Evolutionary conservation across 2,888 invertebrate genomes (phyloP), one percentile per base, ranked within the genome.

Genomic region (Lasius fuliginosus): DNA sequence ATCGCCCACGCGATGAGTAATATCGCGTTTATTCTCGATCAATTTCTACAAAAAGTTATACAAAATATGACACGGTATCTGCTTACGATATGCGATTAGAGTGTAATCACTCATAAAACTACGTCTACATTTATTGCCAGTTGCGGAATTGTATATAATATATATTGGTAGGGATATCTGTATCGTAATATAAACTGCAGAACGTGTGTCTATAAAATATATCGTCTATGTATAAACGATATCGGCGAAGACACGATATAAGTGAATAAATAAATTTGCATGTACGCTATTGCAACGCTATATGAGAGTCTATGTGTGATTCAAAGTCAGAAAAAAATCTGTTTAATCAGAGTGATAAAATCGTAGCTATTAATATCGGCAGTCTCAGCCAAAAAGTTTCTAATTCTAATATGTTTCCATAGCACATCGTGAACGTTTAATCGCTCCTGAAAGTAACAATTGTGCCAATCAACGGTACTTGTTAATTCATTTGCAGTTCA

Each of bases 21-120:
- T 40, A 79, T 58, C 58, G 73, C 60, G 46, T 60, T 73, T 46
- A 15, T 23, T 23, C 18, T 30, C 18, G 15, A 49, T n/a, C 36
- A 27, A 36, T n/a, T 56, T 58, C 79, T 81, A 81, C 60, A 60
- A 73, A 81, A 71, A 73, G 79, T 71, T 81, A 60, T 73, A 81
- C 77, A 81, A 81, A 81, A 81, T 81, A 81, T 81, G 73, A 81
- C 79, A 73, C 79, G 46, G n/a, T 73, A 71, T 81, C 46, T 46
- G 73, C 73, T 60, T 73, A 73, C 42, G 33, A 79, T 79, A 79
- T 79, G 71, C 73, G 42, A 42, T 69, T 71, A 36, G 79, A 79
- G 58, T 53, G 58, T 71, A 46, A 46, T 73, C 73, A 71, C 46
- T 71, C 60, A 46, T 60, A 73, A 73, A 81, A 68, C 77, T 77